A percentile compares a stretch with the other conserved stretches of the same genome.
Conservation (phyloP, 2,113 vertebrate genomes). For the Falcunculus frontatus region DNA sequence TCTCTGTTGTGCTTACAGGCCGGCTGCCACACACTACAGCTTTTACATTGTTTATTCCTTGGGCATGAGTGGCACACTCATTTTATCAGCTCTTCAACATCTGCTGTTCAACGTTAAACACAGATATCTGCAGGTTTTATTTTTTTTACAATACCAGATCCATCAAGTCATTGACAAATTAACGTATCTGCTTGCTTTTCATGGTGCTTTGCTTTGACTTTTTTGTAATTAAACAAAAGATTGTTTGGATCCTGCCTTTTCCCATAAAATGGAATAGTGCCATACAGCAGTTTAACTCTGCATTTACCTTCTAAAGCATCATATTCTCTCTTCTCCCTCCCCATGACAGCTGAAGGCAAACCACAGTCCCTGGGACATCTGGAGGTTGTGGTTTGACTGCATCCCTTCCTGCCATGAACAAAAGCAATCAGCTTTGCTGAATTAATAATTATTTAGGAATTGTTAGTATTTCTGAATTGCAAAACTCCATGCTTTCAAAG, state of each 20-base stretch:
- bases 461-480: slow-evolving; percentile 7
- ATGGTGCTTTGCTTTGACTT: background rate
- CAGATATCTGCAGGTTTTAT: background rate
- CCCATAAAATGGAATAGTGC: background rate
- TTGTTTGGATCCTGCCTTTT: background rate
- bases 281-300: background rate
- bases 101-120: background rate
- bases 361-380: background rate
- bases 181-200: background rate
- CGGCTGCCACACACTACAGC: background rate
- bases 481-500: background rate
- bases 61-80: background rate
- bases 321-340: background rate
- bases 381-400: background rate
- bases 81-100: background rate
- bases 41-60: background rate
- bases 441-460: background rate
- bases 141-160: background rate
- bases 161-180: background rate
- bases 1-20: background rate
- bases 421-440: background rate
- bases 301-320: background rate
- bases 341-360: background rate
- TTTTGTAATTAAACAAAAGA: background rate
- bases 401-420: background rate